Evolutionary conservation across 1,140 invertebrate species (phyloP), one percentile per base, ranked within the genome.

Genomic region (Eurosta solidaginis): DNA sequence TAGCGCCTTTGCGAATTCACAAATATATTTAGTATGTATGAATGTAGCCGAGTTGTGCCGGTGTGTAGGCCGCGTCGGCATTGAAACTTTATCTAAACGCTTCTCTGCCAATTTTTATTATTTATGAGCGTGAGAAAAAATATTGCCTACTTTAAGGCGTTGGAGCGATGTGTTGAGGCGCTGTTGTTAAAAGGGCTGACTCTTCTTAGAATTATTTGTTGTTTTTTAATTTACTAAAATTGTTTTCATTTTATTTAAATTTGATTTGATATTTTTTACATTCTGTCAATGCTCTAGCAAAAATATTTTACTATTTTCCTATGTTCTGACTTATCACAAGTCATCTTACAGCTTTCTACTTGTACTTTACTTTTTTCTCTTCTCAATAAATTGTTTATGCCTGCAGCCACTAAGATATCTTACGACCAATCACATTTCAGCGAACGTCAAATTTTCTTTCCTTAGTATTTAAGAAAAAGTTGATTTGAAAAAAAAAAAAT

Each of bases 231-330:
- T 75, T 75, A 25, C 20, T n/a, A 27, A 74, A 75, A 75, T 75
- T 75, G 73, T 75, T 75, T 75, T 75, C 44, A 75, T 75, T 75
- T 75, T 75, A 75, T 75, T 75, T 29, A 75, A 75, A 47, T 68
- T 68, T 68, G 59, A 47, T 75, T 75, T 47, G 42, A 17, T 47
- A n/a, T n/a, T n/a, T n/a, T n/a, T n/a, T n/a, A n/a, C n/a, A n/a
- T n/a, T n/a, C n/a, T 25, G 1, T 27, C 25, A 12, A 6, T 14
- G 27, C 14, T n/a, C n/a, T n/a, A n/a, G 27, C 59, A 40, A 40
- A n/a, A n/a, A 36, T 42, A 20, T 68, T 9, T n/a, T 63, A 33
- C 20, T 17, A 40, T 36, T 63, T 29, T 40, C 33, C 17, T 36
- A 17, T 6, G 29, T n/a, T n/a, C n/a, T n/a, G 27, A 12, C 27